Conservation (phyloP, 1,140 invertebrate species). For the Solenopsis invicta region DNA sequence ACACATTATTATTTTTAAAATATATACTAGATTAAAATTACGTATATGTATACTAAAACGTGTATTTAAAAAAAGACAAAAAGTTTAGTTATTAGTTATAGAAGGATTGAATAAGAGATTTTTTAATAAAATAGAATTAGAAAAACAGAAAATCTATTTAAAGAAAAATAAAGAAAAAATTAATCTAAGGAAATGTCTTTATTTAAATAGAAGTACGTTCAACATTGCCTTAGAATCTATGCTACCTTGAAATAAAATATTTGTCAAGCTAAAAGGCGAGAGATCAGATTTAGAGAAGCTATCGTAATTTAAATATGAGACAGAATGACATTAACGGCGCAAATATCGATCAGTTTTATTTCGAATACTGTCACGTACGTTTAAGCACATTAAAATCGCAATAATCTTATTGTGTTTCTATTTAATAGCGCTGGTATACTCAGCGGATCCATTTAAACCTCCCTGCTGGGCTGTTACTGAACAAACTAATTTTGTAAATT, state of each 20-base stretch:
- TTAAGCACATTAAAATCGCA: slow-evolving; percentile 44
- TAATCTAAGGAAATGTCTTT: not conserved
- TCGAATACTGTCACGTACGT: slow-evolving; percentile 28
- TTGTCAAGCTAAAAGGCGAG: not conserved
- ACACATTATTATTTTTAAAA: not conserved
- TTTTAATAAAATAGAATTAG: not conserved
- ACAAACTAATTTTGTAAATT: slow-evolving; percentile 57
- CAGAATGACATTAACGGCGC: slow-evolving; percentile 11
- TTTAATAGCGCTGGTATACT: slow-evolving; percentile 43
- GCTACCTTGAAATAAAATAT: slow-evolving; percentile 37
- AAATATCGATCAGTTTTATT: slow-evolving; percentile 48
- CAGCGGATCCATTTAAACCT: slow-evolving; percentile 44
- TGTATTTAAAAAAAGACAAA: not conserved
- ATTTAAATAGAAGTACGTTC: not conserved
- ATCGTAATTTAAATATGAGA: not conserved
- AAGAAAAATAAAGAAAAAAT: not conserved
- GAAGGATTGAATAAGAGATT: not conserved
- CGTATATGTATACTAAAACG: no score
- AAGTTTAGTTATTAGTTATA: not conserved
- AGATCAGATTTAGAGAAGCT: not conserved
- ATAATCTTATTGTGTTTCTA: slow-evolving; percentile 54
- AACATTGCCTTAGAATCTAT: not conserved
- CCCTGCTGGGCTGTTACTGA: slow-evolving; percentile 42
- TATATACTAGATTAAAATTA: not conserved
- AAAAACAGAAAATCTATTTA: not conserved